Percentiles rank a stretch among this genome's conserved stretches.
These are phyloP conservation scores for Psilanteris sp. DNA, from an alignment of 1,140 invertebrate species.

Conservation along the genomic window DNA sequence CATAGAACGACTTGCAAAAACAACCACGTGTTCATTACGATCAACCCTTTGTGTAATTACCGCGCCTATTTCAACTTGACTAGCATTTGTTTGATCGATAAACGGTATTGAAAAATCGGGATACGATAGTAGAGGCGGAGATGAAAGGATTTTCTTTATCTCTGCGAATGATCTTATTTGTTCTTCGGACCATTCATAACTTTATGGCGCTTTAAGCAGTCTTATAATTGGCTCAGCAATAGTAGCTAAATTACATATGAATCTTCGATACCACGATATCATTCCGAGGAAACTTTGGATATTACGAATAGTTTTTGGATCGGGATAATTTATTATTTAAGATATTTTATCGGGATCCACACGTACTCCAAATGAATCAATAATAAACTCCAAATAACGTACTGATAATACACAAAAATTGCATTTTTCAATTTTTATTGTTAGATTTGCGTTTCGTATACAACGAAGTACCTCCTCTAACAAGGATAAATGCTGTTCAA, in stretches of 20 bases:
- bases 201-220: background rate
- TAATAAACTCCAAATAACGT: conserved; percentile 64
- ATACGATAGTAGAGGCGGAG: conserved; percentile 1
- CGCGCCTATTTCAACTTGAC: conserved; percentile 1
- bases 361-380: conserved; percentile 53
- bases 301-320: conserved; percentile 50
- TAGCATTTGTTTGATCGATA: conserved; percentile 1
- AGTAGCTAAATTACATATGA: conserved; percentile 30
- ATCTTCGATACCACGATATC: conserved; percentile 60
- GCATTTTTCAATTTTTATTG: conserved; percentile 45
- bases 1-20: conserved; percentile 6
- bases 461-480: conserved; percentile 40
- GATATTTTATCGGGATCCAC: no score
- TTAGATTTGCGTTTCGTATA: conserved; percentile 36
- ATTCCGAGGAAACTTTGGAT: conserved; percentile 63
- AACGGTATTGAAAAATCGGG: background rate
- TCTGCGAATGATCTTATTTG: background rate
- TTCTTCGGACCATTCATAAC: background rate
- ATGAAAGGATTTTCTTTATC: background rate
- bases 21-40: no score
- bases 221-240: conserved; percentile 13
- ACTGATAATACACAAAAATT: conserved; percentile 52
- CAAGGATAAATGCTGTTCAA: background rate
- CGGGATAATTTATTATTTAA: conserved; percentile 61
- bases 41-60: no score